Base-by-base conservation (phyloP, 2,797 vertebrate genomes). In the Brachyalestes nurse region DNA sequence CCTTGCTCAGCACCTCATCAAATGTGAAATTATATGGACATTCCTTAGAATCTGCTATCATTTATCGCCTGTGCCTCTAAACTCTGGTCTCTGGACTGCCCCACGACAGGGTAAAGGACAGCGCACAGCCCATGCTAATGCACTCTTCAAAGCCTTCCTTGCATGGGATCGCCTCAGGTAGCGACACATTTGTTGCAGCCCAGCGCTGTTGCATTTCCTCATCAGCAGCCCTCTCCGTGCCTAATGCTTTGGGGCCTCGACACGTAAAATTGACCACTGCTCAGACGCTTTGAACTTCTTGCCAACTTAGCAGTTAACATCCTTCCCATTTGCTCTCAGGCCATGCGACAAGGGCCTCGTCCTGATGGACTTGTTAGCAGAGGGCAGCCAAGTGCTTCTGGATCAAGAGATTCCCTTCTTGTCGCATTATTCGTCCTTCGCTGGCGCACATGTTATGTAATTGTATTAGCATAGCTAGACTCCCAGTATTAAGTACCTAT, bases 271-370 rank as follows among this genome's bases (percentile, higher is more conserved):
- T 72, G 77, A 80, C 62, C 25, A 13, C 71, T 61, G 61, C 60
- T 47, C n/a, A 9, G 21, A 67, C 38, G 23, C 80, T 85, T 84
- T 85, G 83, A 85, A 82, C 77, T 77, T 85, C 45, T 80, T 73
- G 80, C 69, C 74, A 76, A 47, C 77, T 62, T 82, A 55, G 49
- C 62, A 77, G 58, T 73, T 55, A 79, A 57, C 60, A 72, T 72
- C 72, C 66, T 9, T 72, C 65, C 53, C 58, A 64, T 74, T 69
- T 82, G 78, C 45, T 77, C 80, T 69, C 7, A 67, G 77, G 80
- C 61, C 23, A 19, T 65, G 34, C 42, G 62, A 79, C 53, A 65
- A 72, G 6, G 69, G 25, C 2, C 69, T 7, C 42, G 72, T 79
- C 67, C 74, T 49, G 17, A 75, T 60, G 67, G 28, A 72, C 72